Base-by-base conservation (phyloP, 2,797 vertebrate genomes). In the Hippopotamyrus pictus region DNA sequence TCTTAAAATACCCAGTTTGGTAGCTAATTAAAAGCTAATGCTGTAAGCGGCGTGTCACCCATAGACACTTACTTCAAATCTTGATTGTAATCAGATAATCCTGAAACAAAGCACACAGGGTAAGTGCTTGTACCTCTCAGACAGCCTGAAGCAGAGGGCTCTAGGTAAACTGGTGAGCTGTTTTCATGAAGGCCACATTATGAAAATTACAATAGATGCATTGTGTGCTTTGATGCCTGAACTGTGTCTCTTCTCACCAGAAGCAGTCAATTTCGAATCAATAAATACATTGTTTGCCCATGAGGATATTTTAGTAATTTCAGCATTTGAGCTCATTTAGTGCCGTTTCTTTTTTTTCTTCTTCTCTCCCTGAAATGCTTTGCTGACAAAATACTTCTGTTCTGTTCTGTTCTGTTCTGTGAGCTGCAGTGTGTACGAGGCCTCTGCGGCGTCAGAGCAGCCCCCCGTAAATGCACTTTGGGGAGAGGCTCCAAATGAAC, bases 291-390 rank as follows among this genome's bases (percentile, higher is more conserved):
- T 41, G 33, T 44, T 87, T 65, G 85, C 85, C 51, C 85, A 86
- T 57, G 57, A 87, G 86, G 86, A 87, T 87, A 65, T 87, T 87
- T 87, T 62, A 65, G 86, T 65, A 14, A 87, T 65, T 87, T 87
- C 86, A 65, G 57, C 33, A 62, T 87, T 87, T 87, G 86, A 87
- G 57, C 57, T 65, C 54, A 44, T 87, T 87, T 87, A 19, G 33
- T 44, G 1, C 51, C 1, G 1, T 33, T 86, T 86, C n/a, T 86
- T 82, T 82, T 25, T 57, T n/a, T n/a, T 2, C 3, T 53, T 0
- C 51, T 53, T 19, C 17, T 54, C 54, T 33, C 11, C 25, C 22
- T 37, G 85, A 86, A 54, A 86, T 57, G 51, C 85, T 54, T 87
- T 87, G 86, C 33, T 19, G 59, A 44, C 54, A 33, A 65, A 65